A percentile compares a stretch with the other conserved stretches of the same genome.
These are phyloP conservation scores for Falco novaeseelandiae DNA, from an alignment of 2,797 vertebrate genomes.

Conservation along the genomic window DNA sequence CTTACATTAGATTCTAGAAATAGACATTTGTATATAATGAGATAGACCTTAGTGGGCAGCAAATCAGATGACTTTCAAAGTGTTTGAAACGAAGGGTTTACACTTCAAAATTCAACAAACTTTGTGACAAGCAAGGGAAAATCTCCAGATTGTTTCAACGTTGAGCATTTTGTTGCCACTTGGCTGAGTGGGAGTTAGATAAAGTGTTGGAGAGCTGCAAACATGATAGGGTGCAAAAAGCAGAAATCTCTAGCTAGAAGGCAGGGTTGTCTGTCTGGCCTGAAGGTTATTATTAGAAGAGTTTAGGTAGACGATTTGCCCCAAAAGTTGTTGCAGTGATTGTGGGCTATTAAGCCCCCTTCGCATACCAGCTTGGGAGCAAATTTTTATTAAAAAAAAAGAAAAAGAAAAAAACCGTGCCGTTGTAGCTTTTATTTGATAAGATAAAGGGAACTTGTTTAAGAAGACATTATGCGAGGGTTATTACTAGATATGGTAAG, in stretches of 20 bases:
- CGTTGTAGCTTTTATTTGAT: neutral
- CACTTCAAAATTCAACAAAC: constrained; percentile 22
- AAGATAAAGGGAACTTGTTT: neutral
- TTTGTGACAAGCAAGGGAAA: constrained; percentile 41
- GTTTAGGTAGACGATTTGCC: neutral
- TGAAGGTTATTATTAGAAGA: neutral
- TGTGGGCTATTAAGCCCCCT: neutral
- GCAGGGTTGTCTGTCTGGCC: neutral
- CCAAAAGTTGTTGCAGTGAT: neutral
- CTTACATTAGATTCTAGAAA: constrained; percentile 23
- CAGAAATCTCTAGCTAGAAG: neutral
- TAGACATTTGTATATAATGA: constrained; percentile 9
- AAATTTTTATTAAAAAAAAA: neutral
- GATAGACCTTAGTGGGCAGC: constrained; percentile 8
- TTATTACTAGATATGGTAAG: neutral
- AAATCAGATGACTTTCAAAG: constrained; percentile 25
- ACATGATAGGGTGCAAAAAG: neutral
- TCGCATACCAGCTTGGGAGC: neutral
- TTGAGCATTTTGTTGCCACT: constrained; percentile 50
- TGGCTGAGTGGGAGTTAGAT: constrained; percentile 21
- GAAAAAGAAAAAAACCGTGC: too few species aligned
- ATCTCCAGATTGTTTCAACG: constrained; percentile 60
- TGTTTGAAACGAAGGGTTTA: neutral
- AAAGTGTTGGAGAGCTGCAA: constrained; percentile 3
- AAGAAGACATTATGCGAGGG: neutral